Evolutionary conservation across 2,797 vertebrate genomes (phyloP), one percentile per base, ranked within the genome.

Genomic region (Corythornis leucogaster): DNA sequence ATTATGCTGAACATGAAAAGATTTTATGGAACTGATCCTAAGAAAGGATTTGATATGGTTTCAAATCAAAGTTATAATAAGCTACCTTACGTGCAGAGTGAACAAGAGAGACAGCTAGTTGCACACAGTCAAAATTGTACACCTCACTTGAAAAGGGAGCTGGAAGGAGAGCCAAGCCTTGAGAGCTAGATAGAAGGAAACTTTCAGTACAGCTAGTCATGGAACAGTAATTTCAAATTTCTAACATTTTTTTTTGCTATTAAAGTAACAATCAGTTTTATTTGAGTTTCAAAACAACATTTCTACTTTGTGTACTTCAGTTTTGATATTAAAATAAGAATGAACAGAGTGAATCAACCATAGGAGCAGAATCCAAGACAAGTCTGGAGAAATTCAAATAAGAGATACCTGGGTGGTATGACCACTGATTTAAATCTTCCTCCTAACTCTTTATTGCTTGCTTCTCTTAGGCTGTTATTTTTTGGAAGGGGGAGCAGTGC

Each of bases 11-110:
- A 85, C 42, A 46, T 12, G 18, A 76, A 89, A 53, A 55, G 67
- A 68, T 79, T 91, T 83, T 76, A 42, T 87, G 80, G 73, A 93
- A 81, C 48, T 46, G 59, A 91, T 84, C 28, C 77, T 67, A 67
- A 89, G 77, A 76, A 89, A 89, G 24, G 40, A 87, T 94, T 89
- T 73, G 43, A 58, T 89, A 38, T 58, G 77, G 64, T 83, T 95
- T 87, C 64, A 87, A 80, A 80, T 84, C 61, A 46, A 50, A 74
- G 46, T 80, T 75, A 28, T 45, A 69, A 86, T 68, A 71, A 75
- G 54, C 54, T 51, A 35, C 43, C 19, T 87, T 70, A 58, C 24
- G 38, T 66, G 51, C 59, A 53, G 2, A 71, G 74, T 48, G 90
- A 92, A 46, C 43, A 74, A 74, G 69, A 69, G 75, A 94, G 54